Percentiles rank a stretch among this genome's conserved stretches.
phyloP scores from a whole-genome alignment of 1,140 invertebrate species.

The Pomacea maculata region DNA sequence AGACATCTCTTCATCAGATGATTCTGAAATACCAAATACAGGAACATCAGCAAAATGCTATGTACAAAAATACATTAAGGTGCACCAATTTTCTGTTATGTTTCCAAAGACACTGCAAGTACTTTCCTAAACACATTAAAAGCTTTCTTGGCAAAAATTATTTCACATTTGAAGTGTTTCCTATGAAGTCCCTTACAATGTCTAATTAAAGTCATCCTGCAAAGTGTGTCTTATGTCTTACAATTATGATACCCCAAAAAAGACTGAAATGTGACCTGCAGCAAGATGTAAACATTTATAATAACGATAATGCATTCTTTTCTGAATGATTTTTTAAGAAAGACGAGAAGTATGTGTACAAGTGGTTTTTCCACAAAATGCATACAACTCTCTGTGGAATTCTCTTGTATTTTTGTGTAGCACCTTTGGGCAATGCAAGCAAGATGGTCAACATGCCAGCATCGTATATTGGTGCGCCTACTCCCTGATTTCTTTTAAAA shows the following conservation, averaged over 20 bases:
- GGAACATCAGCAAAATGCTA: not conserved
- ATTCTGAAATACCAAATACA: constrained; percentile 25
- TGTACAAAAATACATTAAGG: not conserved
- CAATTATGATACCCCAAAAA: constrained; percentile 58
- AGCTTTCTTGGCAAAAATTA: no score
- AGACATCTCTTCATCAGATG: constrained; percentile 36
- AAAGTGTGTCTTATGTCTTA: constrained; percentile 23
- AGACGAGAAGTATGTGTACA: not conserved
- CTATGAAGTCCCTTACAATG: not conserved
- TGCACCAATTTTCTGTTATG: not conserved
- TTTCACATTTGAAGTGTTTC: not conserved
- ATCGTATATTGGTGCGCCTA: no score
- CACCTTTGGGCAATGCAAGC: no score
- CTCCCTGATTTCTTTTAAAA: no score
- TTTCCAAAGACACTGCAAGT: not conserved
- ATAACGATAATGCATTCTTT: not conserved
- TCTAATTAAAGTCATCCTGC: not conserved
- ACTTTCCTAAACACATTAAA: not conserved
- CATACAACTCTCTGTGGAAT: not conserved
- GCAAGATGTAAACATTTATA: not conserved
- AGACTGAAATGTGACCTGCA: constrained; percentile 44
- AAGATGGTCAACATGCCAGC: no score
- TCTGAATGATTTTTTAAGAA: not conserved
- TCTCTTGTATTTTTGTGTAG: no score
- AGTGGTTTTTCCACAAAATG: not conserved